A percentile compares a stretch with the other conserved stretches of the same genome.
These are phyloP conservation scores for Monoplex corrugatus DNA, from an alignment of 2,888 invertebrate genomes.

Conservation along the genomic window DNA sequence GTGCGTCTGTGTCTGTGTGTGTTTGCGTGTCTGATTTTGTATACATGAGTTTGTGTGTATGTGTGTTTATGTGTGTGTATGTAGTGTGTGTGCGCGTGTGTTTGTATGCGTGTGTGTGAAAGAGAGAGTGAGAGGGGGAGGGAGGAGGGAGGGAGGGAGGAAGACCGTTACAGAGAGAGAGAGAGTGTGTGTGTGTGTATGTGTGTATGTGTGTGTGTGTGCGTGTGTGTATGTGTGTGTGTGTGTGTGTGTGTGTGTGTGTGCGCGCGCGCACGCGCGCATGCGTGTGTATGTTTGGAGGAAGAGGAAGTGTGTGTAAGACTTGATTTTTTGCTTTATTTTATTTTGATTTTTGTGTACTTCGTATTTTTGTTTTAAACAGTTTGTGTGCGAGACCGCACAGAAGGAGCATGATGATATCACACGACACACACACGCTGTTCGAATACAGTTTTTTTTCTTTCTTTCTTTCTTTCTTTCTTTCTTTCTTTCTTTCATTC, in stretches of 20 bases:
- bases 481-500: no score
- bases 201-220: not conserved
- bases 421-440: no score
- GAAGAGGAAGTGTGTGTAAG: no score
- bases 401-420: no score
- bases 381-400: not conserved
- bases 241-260: not conserved
- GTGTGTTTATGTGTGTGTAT: not conserved
- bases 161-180: not conserved
- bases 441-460: no score
- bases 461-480: no score
- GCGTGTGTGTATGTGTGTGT: not conserved
- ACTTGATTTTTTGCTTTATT: no score
- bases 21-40: not conserved
- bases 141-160: not conserved
- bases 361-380: no score
- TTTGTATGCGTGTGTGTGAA: not conserved
- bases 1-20: not conserved
- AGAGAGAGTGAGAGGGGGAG: constrained; percentile 11
- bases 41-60: no score
- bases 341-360: no score
- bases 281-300: not conserved
- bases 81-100: no score
- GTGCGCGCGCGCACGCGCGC: not conserved
- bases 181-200: not conserved